Base-by-base conservation (phyloP, 1,140 invertebrate genomes). In the Phthorimaea operculella region DNA sequence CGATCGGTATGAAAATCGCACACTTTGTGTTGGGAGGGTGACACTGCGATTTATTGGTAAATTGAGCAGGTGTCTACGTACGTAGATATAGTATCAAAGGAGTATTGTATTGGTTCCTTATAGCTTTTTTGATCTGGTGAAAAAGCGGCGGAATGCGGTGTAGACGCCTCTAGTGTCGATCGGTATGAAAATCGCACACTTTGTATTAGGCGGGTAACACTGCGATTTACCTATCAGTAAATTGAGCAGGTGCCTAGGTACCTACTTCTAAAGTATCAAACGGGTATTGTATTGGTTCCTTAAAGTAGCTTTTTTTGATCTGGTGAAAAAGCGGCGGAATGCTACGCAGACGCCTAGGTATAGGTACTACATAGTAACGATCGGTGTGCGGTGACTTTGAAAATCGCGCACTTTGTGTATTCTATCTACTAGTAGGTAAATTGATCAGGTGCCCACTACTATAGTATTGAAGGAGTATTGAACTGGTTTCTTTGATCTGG, bases 311-410 rank as follows among this genome's bases (percentile, higher is more conserved):
- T n/a, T n/a, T n/a, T n/a, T n/a, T n/a, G n/a, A 83, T 81, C 70
- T 69, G 63, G 63, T 62, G 72, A 79, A 83, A 78, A 83, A 81
- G 61, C 33, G 15, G 2, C 10, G 67, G 78, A 66, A 81, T 79
- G 75, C 69, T 51, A 60, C 56, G 59, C 66, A 62, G 69, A 67
- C 59, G 57, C 62, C 61, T 54, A n/a, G n/a, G n/a, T n/a, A n/a
- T n/a, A n/a, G n/a, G n/a, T n/a, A n/a, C n/a, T n/a, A n/a, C n/a
- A 52, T 74, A 67, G 79, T 77, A 72, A 72, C 65, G 69, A 68
- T 58, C 44, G 66, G 64, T 66, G 72, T 69, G n/a, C n/a, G n/a
- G n/a, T n/a, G n/a, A n/a, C n/a, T n/a, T n/a, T n/a, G 74, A 66
- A 54, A 28, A 28, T 28, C 15, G n/a, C 44, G 17, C 48, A 33